phyloP scores from a whole-genome alignment of 2,888 invertebrate genomes.

The Drosophila nr. perissopoda region DNA sequence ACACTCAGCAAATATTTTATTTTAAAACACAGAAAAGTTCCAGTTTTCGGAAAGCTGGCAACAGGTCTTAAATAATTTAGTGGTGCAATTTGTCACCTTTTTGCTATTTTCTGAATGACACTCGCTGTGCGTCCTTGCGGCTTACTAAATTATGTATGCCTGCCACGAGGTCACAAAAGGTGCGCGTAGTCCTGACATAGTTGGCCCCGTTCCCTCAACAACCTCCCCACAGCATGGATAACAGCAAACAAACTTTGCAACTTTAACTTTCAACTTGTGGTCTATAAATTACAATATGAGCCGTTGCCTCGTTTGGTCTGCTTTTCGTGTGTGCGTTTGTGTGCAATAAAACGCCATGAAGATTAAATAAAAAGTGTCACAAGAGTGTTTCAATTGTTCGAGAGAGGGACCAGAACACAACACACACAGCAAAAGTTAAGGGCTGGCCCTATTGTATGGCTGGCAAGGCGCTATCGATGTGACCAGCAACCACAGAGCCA shows the following conservation, averaged over 20 bases:
- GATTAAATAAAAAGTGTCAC: slow-evolving; percentile 79
- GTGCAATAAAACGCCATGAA: slow-evolving; percentile 70
- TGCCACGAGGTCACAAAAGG: slow-evolving; percentile 48
- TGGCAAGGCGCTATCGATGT: slow-evolving; percentile 17
- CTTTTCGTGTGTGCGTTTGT: slow-evolving; percentile 11
- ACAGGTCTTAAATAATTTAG: slow-evolving; percentile 22
- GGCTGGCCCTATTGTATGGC: slow-evolving; percentile 47
- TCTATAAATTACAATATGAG: slow-evolving; percentile 80
- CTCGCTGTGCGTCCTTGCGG: slow-evolving; percentile 47
- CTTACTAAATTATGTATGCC: slow-evolving; percentile 73
- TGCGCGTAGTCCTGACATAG: slow-evolving; percentile 33
- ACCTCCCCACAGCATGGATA: neutral
- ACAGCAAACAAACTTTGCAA: slow-evolving; percentile 40
- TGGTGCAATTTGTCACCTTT: slow-evolving; percentile 3
- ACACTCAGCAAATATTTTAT: neutral
- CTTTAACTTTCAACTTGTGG: slow-evolving; percentile 54
- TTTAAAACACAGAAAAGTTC: neutral
- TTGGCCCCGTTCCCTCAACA: neutral
- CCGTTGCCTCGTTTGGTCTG: slow-evolving; percentile 29
- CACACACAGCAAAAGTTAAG: slow-evolving; percentile 38
- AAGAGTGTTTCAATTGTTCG: slow-evolving; percentile 78
- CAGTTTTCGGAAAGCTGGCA: neutral
- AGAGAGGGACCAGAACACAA: slow-evolving; percentile 13
- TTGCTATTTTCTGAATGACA: slow-evolving; percentile 18
- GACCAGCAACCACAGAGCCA: slow-evolving; percentile 5